These are phyloP conservation scores for Ethmia dodecea DNA, from an alignment of 2,888 invertebrate species.

Conservation along the genomic window DNA sequence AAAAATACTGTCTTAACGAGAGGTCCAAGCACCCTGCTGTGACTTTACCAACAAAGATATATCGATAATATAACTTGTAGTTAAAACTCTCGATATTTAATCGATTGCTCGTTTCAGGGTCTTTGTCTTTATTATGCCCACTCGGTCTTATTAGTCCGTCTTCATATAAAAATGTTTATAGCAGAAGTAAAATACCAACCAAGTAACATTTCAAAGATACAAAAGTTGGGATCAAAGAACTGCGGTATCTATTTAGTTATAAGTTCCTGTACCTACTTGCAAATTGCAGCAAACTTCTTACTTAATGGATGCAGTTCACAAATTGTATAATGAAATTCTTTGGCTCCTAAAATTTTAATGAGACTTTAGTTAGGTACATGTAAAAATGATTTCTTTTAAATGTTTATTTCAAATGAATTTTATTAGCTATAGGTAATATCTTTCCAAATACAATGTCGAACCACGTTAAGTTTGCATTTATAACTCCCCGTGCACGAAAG, in stretches of 20 bases:
- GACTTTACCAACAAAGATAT: constrained; percentile 66
- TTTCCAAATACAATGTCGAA: constrained; percentile 3
- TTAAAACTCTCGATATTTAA: constrained; percentile 42
- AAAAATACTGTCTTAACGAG: constrained; percentile 70
- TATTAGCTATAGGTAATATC: not conserved
- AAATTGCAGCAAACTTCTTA: constrained; percentile 37
- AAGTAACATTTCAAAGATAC: constrained; percentile 1
- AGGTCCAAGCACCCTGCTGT: constrained; percentile 56
- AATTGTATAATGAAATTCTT: constrained; percentile 25
- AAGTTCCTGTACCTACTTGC: constrained; percentile 30
- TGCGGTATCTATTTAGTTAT: constrained; percentile 34
- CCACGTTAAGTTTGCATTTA: constrained; percentile 6
- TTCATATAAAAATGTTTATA: not conserved
- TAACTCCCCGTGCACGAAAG: constrained; percentile 5
- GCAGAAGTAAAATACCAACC: not conserved
- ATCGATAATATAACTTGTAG: constrained; percentile 46
- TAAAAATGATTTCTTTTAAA: not conserved
- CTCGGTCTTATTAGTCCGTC: constrained; percentile 3
- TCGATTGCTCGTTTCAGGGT: constrained; percentile 23
- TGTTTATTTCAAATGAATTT: not conserved
- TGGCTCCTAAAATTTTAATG: not conserved
- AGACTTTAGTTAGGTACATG: constrained; percentile 14
- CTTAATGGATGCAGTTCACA: constrained; percentile 30
- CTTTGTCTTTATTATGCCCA: constrained; percentile 26
- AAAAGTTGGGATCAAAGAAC: constrained; percentile 29